Evolutionary conservation across 2,797 vertebrate genomes (phyloP).

Genomic region (Hozukius guyotensis): DNA sequence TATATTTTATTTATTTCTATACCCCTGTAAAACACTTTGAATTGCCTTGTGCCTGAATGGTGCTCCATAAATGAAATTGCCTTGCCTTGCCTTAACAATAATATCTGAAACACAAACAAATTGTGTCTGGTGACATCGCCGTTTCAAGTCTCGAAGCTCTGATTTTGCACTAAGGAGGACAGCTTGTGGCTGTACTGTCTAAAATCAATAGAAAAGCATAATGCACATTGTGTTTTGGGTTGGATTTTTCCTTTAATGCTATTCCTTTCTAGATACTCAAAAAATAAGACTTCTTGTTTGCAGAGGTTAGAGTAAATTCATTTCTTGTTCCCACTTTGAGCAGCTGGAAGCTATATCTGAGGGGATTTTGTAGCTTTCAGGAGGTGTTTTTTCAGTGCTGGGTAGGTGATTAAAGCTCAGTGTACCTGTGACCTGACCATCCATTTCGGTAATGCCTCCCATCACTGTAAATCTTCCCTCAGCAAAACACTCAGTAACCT

Average conservation of each 20-base stretch:
- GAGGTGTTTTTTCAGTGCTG: background rate
- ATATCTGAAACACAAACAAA: background rate
- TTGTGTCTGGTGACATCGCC: background rate
- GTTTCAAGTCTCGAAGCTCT: background rate
- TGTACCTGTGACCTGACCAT: conserved; percentile 18
- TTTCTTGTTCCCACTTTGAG: conserved; percentile 2
- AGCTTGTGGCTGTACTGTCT: background rate
- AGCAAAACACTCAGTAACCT: conserved; percentile 21
- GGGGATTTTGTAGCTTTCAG: background rate
- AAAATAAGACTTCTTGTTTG: background rate
- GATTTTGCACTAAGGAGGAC: background rate
- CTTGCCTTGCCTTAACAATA: background rate
- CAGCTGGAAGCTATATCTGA: background rate
- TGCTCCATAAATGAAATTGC: too few relatives aligned
- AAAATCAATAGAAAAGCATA: background rate
- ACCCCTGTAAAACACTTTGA: too few relatives aligned
- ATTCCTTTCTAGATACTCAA: background rate
- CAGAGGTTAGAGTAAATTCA: background rate
- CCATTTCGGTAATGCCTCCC: conserved; percentile 12
- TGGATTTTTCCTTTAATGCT: background rate
- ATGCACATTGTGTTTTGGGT: background rate
- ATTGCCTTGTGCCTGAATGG: too few relatives aligned
- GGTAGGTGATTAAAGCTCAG: conserved; percentile 1
- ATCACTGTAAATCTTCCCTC: conserved; percentile 9
- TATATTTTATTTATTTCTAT: background rate